These are phyloP conservation scores for Nyctibius bracteatus DNA, from an alignment of 2,113 vertebrate genomes.

Conservation along the genomic window DNA sequence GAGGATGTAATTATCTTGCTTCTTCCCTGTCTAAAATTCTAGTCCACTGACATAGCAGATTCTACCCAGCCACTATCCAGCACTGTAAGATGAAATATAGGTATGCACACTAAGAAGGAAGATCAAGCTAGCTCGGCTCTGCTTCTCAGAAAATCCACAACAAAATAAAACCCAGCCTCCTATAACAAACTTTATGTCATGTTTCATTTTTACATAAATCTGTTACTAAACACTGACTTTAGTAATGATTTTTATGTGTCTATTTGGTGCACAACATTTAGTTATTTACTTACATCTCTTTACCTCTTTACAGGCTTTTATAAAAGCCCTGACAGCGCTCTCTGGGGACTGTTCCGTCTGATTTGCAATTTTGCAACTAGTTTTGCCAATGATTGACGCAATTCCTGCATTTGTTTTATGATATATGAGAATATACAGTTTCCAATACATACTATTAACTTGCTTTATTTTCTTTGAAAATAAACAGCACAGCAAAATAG, in stretches of 20 bases:
- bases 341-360: not conserved
- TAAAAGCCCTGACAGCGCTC: not conserved
- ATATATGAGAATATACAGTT: not conserved
- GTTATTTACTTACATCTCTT: not conserved
- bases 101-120: not conserved
- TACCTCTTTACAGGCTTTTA: not conserved
- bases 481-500: not conserved
- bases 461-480: not conserved
- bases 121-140: not conserved
- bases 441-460: not conserved
- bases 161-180: not conserved
- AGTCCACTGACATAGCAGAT: not conserved
- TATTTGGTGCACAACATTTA: not conserved
- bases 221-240: not conserved
- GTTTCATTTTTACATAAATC: not conserved
- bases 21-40: not conserved
- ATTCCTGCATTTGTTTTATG: not conserved
- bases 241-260: not conserved
- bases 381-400: not conserved
- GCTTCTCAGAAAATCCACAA: not conserved
- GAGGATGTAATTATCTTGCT: not conserved
- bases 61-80: not conserved
- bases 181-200: not conserved
- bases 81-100: not conserved
- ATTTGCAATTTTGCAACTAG: not conserved